Percentiles rank a stretch among this genome's conserved stretches.
Evolutionary conservation across 2,888 invertebrate genomes (phyloP).

Genomic region (Eupithecia insigniata): DNA sequence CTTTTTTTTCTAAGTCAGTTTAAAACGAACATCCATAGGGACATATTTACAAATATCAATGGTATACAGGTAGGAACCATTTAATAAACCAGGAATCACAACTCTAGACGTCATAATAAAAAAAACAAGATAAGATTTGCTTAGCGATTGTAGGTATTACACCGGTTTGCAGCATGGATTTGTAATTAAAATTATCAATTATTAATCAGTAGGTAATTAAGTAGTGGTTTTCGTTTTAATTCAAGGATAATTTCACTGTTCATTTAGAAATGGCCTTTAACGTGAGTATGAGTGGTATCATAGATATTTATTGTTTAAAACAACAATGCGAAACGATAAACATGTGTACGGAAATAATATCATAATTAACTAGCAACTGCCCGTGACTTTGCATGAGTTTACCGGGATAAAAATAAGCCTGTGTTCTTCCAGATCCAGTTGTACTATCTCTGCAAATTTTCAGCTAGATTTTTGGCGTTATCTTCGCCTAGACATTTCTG

Average conservation of each 20-base stretch:
- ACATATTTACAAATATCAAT: too few species aligned
- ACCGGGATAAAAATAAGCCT: neutral
- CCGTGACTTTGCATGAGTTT: neutral
- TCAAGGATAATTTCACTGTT: neutral
- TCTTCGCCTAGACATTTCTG: neutral
- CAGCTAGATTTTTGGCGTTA: neutral
- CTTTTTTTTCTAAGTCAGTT: too few species aligned
- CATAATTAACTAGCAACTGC: neutral
- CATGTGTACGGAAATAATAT: neutral
- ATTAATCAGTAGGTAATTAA: neutral
- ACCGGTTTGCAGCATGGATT: neutral
- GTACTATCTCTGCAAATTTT: neutral
- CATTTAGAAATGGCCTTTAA: neutral
- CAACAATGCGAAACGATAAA: conserved; percentile 1
- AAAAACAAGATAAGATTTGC: too few species aligned
- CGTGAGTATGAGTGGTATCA: too few species aligned
- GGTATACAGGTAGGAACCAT: too few species aligned
- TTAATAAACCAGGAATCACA: too few species aligned
- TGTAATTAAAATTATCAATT: neutral
- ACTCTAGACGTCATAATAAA: too few species aligned
- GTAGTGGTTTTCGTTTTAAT: neutral
- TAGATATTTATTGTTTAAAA: neutral
- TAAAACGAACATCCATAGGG: too few species aligned
- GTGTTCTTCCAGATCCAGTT: neutral
- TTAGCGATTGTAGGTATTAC: neutral